Conservation (phyloP, 2,888 invertebrate genomes). For the Chironomus tentans region DNA sequence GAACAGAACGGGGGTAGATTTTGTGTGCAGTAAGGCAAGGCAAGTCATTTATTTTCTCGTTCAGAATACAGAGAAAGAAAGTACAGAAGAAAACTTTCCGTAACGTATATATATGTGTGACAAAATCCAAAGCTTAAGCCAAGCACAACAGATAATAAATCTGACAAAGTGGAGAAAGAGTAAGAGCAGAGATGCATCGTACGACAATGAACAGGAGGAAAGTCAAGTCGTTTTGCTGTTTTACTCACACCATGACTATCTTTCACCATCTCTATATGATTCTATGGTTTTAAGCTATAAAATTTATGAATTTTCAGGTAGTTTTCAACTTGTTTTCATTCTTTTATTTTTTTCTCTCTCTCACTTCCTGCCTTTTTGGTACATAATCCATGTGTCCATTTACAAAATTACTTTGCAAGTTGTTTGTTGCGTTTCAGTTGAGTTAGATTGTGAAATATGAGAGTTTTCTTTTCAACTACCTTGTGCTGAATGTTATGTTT, state of each 20-base stretch:
- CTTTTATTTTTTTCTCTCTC: not conserved
- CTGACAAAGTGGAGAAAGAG: slow-evolving; percentile 1
- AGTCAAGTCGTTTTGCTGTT: not conserved
- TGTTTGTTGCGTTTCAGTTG: not conserved
- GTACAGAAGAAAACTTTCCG: not conserved
- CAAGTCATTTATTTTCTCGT: slow-evolving; percentile 1
- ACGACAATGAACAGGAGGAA: not conserved
- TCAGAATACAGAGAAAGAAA: not conserved
- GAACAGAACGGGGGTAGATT: not conserved
- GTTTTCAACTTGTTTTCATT: not conserved
- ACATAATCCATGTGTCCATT: not conserved
- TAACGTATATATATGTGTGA: not conserved
- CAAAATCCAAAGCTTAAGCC: slow-evolving; percentile 12
- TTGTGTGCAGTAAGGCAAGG: not conserved
- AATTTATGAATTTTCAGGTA: not conserved
- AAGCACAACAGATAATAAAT: slow-evolving; percentile 20
- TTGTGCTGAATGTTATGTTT: no score
- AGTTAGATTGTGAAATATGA: not conserved
- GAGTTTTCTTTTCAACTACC: not conserved
- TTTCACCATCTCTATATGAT: not conserved
- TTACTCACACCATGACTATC: not conserved
- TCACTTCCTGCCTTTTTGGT: not conserved
- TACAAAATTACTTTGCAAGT: not conserved
- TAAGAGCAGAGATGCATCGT: no score
- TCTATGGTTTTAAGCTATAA: not conserved